These are phyloP conservation scores for Nothocercus julius DNA, from an alignment of 2,113 vertebrate genomes.

Conservation along the genomic window DNA sequence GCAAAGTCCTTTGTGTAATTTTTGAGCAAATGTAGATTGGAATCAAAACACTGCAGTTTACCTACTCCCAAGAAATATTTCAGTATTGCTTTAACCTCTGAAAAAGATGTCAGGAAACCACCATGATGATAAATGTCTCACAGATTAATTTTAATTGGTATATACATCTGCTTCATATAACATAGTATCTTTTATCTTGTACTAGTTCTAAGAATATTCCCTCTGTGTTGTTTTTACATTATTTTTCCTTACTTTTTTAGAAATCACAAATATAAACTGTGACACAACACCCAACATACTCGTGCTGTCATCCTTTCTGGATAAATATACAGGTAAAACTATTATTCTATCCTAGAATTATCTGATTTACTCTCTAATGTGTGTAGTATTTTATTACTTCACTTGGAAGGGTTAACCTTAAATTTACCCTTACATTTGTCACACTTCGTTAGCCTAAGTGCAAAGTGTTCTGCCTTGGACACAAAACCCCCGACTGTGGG, in stretches of 20 bases:
- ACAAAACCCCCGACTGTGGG: background rate
- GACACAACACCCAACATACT: fast-evolving
- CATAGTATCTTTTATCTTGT: background rate
- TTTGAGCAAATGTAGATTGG: background rate
- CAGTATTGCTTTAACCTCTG: background rate
- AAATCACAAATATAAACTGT: constrained; percentile 37
- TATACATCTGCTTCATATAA: background rate
- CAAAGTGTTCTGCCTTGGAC: background rate
- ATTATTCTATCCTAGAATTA: background rate
- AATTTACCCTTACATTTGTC: background rate
- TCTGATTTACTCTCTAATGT: background rate
- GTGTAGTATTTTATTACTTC: background rate
- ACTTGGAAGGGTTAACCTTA: background rate
- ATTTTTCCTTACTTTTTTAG: constrained; percentile 24
- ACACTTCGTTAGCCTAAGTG: background rate
- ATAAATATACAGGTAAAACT: constrained; percentile 57
- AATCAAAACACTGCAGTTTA: background rate
- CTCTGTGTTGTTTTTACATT: background rate
- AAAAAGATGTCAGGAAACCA: background rate
- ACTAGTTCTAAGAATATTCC: background rate
- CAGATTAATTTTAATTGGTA: background rate
- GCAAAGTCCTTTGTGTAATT: background rate
- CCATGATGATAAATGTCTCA: background rate
- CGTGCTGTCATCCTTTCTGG: background rate
- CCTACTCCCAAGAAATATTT: fast-evolving